Evolutionary conservation across 2,888 invertebrate genomes (phyloP).

Genomic region (Archips crataeganus): DNA sequence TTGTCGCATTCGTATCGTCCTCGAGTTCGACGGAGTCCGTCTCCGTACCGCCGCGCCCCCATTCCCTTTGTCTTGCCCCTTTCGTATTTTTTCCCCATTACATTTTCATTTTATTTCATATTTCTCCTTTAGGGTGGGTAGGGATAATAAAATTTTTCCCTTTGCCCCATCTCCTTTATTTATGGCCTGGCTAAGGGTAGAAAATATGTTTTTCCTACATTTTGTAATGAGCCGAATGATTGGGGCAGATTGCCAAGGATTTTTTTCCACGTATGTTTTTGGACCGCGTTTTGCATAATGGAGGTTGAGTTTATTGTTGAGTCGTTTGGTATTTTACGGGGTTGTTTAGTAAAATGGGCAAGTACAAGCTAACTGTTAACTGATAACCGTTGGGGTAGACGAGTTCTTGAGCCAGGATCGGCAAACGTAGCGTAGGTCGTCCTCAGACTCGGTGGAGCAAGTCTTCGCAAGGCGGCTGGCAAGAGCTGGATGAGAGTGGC

Average conservation of each 20-base stretch:
- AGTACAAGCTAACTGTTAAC: too few species aligned
- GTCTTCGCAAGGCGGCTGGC: too few species aligned
- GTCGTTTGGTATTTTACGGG: background rate
- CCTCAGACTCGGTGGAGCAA: too few species aligned
- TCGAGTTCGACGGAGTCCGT: conserved; percentile 44
- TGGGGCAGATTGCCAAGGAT: conserved; percentile 71
- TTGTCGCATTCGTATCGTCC: background rate
- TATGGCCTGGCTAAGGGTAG: conserved; percentile 75
- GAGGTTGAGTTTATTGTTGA: background rate
- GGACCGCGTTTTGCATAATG: background rate
- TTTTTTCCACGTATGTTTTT: conserved; percentile 57
- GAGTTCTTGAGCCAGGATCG: too few species aligned
- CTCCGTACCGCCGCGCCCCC: conserved; percentile 57
- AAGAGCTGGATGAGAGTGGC: too few species aligned
- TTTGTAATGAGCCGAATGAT: conserved; percentile 84
- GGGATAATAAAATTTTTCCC: conserved; percentile 84
- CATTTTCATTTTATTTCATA: conserved; percentile 86
- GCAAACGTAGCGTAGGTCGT: too few species aligned
- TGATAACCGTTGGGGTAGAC: too few species aligned
- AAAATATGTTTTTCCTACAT: conserved; percentile 83
- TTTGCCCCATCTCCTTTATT: conserved; percentile 78
- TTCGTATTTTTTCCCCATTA: conserved; percentile 85
- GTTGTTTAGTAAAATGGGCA: too few species aligned
- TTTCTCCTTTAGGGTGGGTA: conserved; percentile 75
- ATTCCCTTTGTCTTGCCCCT: conserved; percentile 82